A percentile compares a stretch with the other conserved stretches of the same genome.
Evolutionary conservation across 2,113 vertebrate genomes (phyloP).

Genomic region (Colinus virginianus): DNA sequence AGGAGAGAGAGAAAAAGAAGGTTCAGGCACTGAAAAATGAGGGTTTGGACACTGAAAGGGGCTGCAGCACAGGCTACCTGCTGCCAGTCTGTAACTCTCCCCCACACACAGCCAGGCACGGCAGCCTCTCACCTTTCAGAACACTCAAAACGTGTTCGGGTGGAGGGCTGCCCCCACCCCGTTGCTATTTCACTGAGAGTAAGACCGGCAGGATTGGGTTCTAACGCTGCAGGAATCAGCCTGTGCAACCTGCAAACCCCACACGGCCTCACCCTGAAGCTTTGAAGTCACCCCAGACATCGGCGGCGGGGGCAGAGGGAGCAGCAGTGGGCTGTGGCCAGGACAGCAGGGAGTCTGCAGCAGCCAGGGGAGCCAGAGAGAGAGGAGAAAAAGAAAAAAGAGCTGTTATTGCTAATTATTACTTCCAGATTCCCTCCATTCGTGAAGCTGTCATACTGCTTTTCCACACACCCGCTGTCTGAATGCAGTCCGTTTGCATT

Average conservation of each 20-base stretch:
- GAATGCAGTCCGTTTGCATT: background rate
- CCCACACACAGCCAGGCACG: background rate
- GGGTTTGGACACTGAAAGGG: background rate
- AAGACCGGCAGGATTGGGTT: background rate
- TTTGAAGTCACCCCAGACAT: constrained; percentile 94
- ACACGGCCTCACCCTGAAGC: constrained; percentile 85
- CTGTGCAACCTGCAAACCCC: background rate
- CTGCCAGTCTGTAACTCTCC: background rate
- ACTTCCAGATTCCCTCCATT: background rate
- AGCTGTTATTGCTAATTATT: background rate
- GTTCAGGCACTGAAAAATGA: rapidly evolving
- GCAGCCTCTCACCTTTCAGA: background rate
- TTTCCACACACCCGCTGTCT: background rate
- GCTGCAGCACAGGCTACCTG: rapidly evolving
- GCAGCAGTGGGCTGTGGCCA: constrained; percentile 69
- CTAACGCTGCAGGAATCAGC: rapidly evolving
- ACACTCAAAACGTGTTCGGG: rapidly evolving
- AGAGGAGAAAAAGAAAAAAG: background rate
- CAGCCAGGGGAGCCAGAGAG: background rate
- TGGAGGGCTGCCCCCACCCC: background rate
- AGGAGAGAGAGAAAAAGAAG: rapidly evolving
- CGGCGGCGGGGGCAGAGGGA: constrained; percentile 55
- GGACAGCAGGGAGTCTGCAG: constrained; percentile 49
- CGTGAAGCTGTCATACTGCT: background rate
- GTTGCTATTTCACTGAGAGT: background rate